Conservation (phyloP, 23 tunicate genomes). For the Halocynthia aurantium region DNA sequence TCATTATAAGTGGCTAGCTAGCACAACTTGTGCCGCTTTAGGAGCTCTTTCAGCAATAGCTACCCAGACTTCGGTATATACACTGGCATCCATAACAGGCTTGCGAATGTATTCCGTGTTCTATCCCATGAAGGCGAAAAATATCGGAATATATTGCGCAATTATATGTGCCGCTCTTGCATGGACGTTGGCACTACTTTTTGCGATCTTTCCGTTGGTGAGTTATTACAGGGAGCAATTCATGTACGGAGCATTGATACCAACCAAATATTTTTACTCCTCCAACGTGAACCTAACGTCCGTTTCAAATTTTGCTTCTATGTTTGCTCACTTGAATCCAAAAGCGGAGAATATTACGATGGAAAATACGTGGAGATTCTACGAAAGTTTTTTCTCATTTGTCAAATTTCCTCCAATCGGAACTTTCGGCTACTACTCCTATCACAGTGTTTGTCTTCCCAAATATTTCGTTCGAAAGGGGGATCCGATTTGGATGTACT, state of each 20-base stretch:
- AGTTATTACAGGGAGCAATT: constrained; percentile 23
- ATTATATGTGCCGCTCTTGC: not conserved
- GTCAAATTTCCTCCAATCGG: not conserved
- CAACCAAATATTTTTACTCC: constrained; percentile 26
- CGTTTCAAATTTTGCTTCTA: constrained; percentile 23
- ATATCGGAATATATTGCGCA: constrained; percentile 20
- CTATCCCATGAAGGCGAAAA: constrained; percentile 13
- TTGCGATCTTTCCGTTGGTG: constrained; percentile 28
- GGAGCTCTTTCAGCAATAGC: constrained; percentile 47
- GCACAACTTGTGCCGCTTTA: constrained; percentile 16
- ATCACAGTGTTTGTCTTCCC: constrained; percentile 79
- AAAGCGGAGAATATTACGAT: constrained; percentile 6
- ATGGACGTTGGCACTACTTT: constrained; percentile 30
- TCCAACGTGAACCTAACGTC: constrained; percentile 11
- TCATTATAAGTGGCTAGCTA: constrained; percentile 52
- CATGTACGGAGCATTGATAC: constrained; percentile 43
- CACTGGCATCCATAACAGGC: constrained; percentile 37
- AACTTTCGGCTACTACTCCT: constrained; percentile 65
- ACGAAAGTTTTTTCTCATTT: not conserved
- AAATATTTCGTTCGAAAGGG: constrained; percentile 49
- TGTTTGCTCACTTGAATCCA: constrained; percentile 21
- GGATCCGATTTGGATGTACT: constrained; percentile 58
- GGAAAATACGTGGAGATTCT: not conserved
- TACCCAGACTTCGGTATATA: constrained; percentile 60
- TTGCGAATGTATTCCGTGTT: constrained; percentile 33